These are phyloP conservation scores for Anguilla megastoma DNA, from an alignment of 2,797 vertebrate genomes.

Conservation along the genomic window DNA sequence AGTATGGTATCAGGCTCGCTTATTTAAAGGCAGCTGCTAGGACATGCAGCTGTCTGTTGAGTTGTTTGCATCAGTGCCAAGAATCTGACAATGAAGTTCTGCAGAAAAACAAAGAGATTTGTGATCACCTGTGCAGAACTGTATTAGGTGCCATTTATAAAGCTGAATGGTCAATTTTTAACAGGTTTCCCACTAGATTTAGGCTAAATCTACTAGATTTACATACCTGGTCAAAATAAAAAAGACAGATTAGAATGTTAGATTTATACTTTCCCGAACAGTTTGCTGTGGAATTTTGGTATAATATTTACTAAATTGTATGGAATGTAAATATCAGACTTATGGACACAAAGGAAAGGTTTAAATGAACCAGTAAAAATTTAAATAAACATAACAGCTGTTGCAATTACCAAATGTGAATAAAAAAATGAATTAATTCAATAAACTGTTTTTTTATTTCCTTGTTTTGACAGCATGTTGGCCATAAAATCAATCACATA, in stretches of 20 bases:
- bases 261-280: not conserved
- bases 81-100: slow-evolving; percentile 50
- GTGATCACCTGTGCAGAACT: slow-evolving; percentile 32
- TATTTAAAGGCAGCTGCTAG: slow-evolving; percentile 51
- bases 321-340: not conserved
- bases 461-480: not conserved
- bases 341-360: too few relatives aligned
- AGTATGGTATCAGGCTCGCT: slow-evolving; percentile 53
- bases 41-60: slow-evolving; percentile 39
- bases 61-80: slow-evolving; percentile 52
- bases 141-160: not conserved
- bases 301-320: not conserved
- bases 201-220: not conserved
- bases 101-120: slow-evolving; percentile 32
- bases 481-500: not conserved
- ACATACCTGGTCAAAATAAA: not conserved
- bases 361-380: too few relatives aligned
- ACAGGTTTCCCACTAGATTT: not conserved
- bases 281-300: not conserved
- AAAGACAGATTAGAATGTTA: not conserved
- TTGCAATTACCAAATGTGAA: not conserved
- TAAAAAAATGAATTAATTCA: not conserved
- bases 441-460: not conserved
- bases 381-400: too few relatives aligned
- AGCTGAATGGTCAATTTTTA: not conserved